Percentiles rank a stretch among this genome's conserved stretches.
Conservation (phyloP, 2,113 vertebrate genomes). For the Gnathonemus echidnorhynchus region DNA sequence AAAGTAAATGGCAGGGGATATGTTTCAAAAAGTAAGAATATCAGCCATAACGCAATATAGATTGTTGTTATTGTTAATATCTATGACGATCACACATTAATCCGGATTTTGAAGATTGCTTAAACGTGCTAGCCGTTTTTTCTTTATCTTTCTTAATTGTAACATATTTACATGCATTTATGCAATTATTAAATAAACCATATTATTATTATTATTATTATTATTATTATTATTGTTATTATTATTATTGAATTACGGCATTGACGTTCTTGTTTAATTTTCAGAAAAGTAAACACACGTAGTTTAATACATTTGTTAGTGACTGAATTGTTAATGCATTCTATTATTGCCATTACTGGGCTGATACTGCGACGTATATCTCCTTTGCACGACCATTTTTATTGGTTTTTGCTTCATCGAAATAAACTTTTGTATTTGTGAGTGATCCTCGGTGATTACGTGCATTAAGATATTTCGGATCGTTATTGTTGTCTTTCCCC, state of each 20-base stretch:
- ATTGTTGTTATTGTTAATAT: not conserved
- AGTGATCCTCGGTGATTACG: not conserved
- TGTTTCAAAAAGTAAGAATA: not conserved
- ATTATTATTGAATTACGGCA: not conserved
- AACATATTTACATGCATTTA: not conserved
- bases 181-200: not conserved
- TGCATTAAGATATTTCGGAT: not conserved
- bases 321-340: not conserved
- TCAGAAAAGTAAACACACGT: not conserved
- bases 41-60: not conserved
- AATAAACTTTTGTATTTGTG: not conserved
- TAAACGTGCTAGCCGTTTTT: not conserved
- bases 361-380: not conserved
- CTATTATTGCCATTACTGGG: not conserved
- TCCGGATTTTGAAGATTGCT: not conserved
- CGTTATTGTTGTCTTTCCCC: not conserved
- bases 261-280: not conserved
- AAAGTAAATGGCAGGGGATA: not conserved
- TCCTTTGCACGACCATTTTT: not conserved
- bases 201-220: not conserved
- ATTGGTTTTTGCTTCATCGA: not conserved
- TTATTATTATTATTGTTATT: not conserved
- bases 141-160: not conserved
- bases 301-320: not conserved
- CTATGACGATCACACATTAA: not conserved